Evolutionary conservation across 2,797 vertebrate genomes (phyloP).

Genomic region (Melanotaenia pygmaea): DNA sequence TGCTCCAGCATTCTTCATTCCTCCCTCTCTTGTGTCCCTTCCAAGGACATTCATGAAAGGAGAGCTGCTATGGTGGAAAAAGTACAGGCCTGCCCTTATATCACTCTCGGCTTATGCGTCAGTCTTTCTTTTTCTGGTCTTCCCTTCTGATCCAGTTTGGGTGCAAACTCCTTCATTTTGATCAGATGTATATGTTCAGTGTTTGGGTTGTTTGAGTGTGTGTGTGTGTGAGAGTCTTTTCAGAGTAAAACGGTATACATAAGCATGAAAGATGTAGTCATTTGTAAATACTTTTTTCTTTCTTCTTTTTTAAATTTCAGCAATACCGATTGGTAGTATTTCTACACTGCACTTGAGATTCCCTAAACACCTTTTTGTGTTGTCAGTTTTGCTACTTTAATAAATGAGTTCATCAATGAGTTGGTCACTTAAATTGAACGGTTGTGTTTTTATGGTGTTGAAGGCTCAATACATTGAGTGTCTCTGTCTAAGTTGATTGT

Average conservation of each 20-base stretch:
- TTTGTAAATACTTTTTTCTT: background rate
- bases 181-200: constrained; percentile 68
- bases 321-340: constrained; percentile 8
- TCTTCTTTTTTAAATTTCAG: constrained; percentile 1
- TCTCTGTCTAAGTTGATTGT: constrained; percentile 60
- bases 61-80: constrained; percentile 62
- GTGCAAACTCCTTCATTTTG: constrained; percentile 63
- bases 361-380: background rate
- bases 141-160: constrained; percentile 71
- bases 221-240: constrained; percentile 23
- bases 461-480: constrained; percentile 67
- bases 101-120: constrained; percentile 66
- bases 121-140: constrained; percentile 68
- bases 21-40: constrained; percentile 85
- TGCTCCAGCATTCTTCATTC: constrained; percentile 82
- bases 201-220: constrained; percentile 21
- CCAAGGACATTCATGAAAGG: constrained; percentile 92
- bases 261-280: constrained; percentile 29
- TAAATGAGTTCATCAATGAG: constrained; percentile 54
- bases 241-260: constrained; percentile 35
- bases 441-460: constrained; percentile 37
- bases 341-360: constrained; percentile 10
- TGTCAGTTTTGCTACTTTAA: constrained; percentile 36
- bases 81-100: constrained; percentile 60
- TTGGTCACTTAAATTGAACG: constrained; percentile 56